Base-by-base conservation (phyloP, 2,113 vertebrate species). In the Cyprinodon tularosa region DNA sequence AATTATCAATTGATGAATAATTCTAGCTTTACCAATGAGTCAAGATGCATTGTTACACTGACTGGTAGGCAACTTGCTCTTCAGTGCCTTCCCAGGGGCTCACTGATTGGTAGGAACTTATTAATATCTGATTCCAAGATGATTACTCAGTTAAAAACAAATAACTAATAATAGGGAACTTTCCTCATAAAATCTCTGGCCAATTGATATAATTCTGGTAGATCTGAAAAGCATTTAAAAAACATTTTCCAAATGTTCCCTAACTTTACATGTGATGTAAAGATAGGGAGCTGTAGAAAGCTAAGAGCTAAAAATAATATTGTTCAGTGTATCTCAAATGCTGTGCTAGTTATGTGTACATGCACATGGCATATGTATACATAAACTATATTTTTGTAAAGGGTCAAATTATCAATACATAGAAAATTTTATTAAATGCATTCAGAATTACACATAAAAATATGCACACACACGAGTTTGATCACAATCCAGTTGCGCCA, bases 401-500 rank as follows among this genome's bases (percentile, higher is more conserved):
- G 29, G 29, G 29, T 29, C 29, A 29, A 1, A 29, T 29, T 29
- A 29, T 29, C 29, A 29, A 29, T 29, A 1, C 29, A 29, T 1
- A 29, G 29, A 29, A 1, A 29, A 29, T 29, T 29, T 29, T 29
- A 29, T 29, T 29, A 29, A 29, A 29, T 29, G 72, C 40, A 48
- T 62, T 44, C 70, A 68, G 57, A 36, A 57, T 59, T 67, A 53
- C 62, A 59, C 62, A 29, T 61, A 64, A 53, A 57, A 68, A 80
- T 12, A 74, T 29, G 69, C 60, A 70, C 74, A 71, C 62, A 48
- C 1, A 15, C 0, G 39, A 22, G 72, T 87, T 81, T 87, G 75
- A 88, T 68, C 75, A 5, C 13, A 53, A 73, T 75, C 86, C 90
- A 89, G 69, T 76, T 86, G 80, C 73, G 64, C 74, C 72, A 53